phyloP scores from a whole-genome alignment of 2,113 vertebrate genomes.

The Procavia capensis region DNA sequence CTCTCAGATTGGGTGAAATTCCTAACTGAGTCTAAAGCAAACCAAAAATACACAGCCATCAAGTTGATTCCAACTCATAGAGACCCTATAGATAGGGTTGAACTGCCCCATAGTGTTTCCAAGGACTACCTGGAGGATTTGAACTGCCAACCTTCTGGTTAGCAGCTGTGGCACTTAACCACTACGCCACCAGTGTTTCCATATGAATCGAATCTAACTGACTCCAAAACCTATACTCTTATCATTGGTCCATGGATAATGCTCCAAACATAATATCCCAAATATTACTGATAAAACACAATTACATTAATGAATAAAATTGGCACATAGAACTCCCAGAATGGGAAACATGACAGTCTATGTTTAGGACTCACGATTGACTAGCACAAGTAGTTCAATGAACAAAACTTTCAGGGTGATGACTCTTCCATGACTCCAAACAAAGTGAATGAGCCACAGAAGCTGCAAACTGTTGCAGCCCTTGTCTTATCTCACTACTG shows the following conservation, averaged over 20 bases:
- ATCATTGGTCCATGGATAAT: not conserved
- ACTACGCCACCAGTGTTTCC: too few species aligned
- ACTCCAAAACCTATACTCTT: not conserved
- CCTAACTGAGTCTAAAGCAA: too few species aligned
- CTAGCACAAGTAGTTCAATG: not conserved
- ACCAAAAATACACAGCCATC: too few species aligned
- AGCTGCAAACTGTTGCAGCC: not conserved
- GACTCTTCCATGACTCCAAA: not conserved
- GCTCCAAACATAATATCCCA: too few species aligned
- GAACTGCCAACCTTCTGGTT: too few species aligned
- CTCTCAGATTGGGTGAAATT: not conserved
- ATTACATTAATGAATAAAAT: not conserved
- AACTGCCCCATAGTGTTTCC: too few species aligned
- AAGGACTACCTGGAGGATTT: too few species aligned
- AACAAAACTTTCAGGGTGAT: not conserved
- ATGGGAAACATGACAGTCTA: not conserved
- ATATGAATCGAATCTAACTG: not conserved
- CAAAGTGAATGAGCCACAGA: constrained; percentile 41
- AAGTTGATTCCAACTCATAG: too few species aligned
- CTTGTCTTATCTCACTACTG: not conserved
- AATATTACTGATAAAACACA: not conserved
- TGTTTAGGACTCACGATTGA: not conserved
- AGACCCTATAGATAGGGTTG: too few species aligned
- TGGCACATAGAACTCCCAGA: not conserved
- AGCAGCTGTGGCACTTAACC: too few species aligned